Evolutionary conservation across 2,888 invertebrate genomes (phyloP).

Genomic region (Malacosoma neustria): DNA sequence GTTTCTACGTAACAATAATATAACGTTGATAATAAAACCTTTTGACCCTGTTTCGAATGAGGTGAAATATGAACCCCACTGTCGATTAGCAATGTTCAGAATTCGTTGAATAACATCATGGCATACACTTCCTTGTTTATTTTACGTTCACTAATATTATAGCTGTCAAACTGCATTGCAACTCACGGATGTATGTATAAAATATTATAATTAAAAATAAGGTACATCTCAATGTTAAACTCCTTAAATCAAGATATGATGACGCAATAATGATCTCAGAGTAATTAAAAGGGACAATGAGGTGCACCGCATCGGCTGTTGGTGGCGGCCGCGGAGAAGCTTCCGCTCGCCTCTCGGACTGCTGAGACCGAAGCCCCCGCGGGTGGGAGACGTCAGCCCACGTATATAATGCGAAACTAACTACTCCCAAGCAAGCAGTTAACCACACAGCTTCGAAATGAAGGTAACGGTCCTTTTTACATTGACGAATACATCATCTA

Average conservation of each 20-base stretch:
- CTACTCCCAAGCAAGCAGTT: slow-evolving; percentile 54
- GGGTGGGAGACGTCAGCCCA: slow-evolving; percentile 51
- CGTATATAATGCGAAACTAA: slow-evolving; percentile 56
- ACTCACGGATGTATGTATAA: too few species aligned
- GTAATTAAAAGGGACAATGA: slow-evolving; percentile 42
- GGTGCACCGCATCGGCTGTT: slow-evolving; percentile 49
- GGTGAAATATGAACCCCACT: background rate
- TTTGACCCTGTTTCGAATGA: too few species aligned
- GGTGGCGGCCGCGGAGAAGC: slow-evolving; percentile 46
- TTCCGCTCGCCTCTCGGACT: slow-evolving; percentile 47
- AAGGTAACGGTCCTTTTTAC: slow-evolving; percentile 40
- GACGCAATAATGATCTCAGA: background rate
- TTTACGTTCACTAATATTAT: background rate
- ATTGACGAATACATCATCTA: too few species aligned
- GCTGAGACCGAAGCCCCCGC: slow-evolving; percentile 21
- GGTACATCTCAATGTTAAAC: background rate
- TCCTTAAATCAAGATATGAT: background rate
- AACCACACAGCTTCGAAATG: slow-evolving; percentile 62
- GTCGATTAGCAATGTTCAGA: background rate
- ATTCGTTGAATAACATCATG: slow-evolving; percentile 6
- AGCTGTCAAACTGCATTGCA: background rate
- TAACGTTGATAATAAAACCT: too few species aligned
- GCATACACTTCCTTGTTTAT: slow-evolving; percentile 6
- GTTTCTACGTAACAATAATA: too few species aligned
- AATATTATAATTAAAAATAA: too few species aligned